phyloP scores from a whole-genome alignment of 1,140 invertebrate genomes.

The Kradibia gibbosae region DNA sequence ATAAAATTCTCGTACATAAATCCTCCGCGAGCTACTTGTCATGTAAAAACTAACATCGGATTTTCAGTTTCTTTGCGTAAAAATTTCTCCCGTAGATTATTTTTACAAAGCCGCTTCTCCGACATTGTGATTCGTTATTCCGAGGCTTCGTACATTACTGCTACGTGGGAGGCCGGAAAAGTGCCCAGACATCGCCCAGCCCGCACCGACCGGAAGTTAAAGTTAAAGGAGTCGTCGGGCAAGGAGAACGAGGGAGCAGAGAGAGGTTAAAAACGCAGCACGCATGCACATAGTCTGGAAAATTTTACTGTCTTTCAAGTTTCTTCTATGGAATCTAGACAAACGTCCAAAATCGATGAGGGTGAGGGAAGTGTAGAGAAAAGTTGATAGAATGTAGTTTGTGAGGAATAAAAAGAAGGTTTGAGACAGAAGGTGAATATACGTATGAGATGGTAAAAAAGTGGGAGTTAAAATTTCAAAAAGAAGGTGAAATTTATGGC shows the following conservation, averaged over 20 bases:
- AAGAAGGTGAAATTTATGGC: background rate
- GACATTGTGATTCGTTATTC: conserved; percentile 18
- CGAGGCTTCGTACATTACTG: background rate
- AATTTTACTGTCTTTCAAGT: conserved; percentile 38
- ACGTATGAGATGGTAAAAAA: background rate
- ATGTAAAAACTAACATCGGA: background rate
- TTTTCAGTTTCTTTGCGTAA: background rate
- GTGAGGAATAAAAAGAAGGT: background rate
- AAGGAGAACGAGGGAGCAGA: background rate
- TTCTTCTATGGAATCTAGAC: conserved; percentile 3
- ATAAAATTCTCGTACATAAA: conserved; percentile 8
- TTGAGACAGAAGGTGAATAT: background rate
- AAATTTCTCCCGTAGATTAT: background rate
- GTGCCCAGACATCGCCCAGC: background rate
- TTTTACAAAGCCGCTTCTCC: background rate
- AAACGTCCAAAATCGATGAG: conserved; percentile 13
- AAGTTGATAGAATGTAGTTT: background rate
- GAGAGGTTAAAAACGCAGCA: background rate
- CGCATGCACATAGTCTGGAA: background rate
- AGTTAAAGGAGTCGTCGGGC: background rate
- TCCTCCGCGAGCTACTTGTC: background rate
- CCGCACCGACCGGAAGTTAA: background rate
- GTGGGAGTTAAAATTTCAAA: background rate
- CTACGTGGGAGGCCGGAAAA: conserved; percentile 30
- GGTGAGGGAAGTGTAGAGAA: background rate